phyloP scores from a whole-genome alignment of 2,888 invertebrate species.

The Stomorhina lunata region DNA sequence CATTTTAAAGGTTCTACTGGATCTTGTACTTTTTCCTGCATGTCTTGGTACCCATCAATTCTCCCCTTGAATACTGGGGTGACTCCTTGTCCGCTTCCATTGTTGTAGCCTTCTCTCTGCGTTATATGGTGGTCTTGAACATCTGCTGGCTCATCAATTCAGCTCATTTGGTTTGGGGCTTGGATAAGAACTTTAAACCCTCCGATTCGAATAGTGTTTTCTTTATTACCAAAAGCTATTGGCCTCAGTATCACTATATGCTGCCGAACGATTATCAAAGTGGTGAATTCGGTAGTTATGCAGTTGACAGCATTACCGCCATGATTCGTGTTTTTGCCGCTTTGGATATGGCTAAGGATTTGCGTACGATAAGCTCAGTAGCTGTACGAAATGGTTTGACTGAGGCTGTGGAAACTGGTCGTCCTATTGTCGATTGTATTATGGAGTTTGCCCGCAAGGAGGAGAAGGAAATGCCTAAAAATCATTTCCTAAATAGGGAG shows the following conservation, averaged over 20 bases:
- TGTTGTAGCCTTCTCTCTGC: conserved; percentile 85
- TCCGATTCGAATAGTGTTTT: conserved; percentile 88
- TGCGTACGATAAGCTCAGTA: conserved; percentile 84
- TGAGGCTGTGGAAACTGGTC: conserved; percentile 82
- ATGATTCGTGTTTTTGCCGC: conserved; percentile 87
- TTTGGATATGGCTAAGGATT: conserved; percentile 83
- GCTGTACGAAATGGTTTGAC: conserved; percentile 85
- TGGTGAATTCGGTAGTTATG: conserved; percentile 90
- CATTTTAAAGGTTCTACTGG: conserved; percentile 88
- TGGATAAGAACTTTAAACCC: conserved; percentile 86
- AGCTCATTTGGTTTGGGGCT: conserved; percentile 86
- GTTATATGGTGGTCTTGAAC: conserved; percentile 84
- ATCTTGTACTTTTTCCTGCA: conserved; percentile 84
- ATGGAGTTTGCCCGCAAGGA: conserved; percentile 80
- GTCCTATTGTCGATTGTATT: conserved; percentile 82
- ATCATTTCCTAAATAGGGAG: conserved; percentile 81
- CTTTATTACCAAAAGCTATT: conserved; percentile 86
- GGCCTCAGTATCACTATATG: conserved; percentile 91
- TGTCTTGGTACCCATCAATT: conserved; percentile 86
- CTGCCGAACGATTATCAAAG: conserved; percentile 90
- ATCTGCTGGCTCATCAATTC: conserved; percentile 88
- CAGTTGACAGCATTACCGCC: conserved; percentile 83
- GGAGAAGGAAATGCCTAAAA: conserved; percentile 79
- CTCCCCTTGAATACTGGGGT: conserved; percentile 89
- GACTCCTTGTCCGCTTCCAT: conserved; percentile 84